A percentile compares a stretch with the other conserved stretches of the same genome.
Evolutionary conservation across 1,140 invertebrate species (phyloP).

Genomic region (Archivesica marissinica): DNA sequence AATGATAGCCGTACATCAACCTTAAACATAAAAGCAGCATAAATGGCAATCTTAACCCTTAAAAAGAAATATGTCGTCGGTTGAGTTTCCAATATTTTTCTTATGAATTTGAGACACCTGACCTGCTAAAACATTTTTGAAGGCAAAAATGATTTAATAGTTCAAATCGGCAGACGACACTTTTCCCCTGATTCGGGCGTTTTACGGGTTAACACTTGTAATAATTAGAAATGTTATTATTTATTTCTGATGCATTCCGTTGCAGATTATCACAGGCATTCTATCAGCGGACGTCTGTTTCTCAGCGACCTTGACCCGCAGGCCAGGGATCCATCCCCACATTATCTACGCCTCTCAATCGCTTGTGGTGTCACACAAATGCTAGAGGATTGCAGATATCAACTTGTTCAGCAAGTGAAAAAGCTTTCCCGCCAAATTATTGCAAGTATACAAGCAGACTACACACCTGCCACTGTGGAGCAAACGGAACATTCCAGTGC

Average conservation of each 20-base stretch:
- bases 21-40: too few relatives aligned
- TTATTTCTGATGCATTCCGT: not conserved
- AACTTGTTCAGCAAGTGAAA: not conserved
- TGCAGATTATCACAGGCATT: conserved; percentile 4
- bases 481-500: not conserved
- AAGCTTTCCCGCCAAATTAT: conserved; percentile 24
- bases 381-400: conserved; percentile 3
- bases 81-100: too few relatives aligned
- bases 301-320: not conserved
- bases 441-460: not conserved
- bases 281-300: conserved; percentile 15
- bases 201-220: too few relatives aligned
- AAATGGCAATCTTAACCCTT: too few relatives aligned
- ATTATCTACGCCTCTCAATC: conserved; percentile 17
- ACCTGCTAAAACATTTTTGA: too few relatives aligned
- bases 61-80: too few relatives aligned
- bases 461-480: not conserved
- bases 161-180: too few relatives aligned
- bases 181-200: too few relatives aligned
- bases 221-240: too few relatives aligned
- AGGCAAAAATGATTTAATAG: too few relatives aligned
- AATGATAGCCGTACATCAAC: too few relatives aligned
- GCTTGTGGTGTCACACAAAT: conserved; percentile 3
- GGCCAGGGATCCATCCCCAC: not conserved
- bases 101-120: too few relatives aligned